Evolutionary conservation across 2,888 invertebrate species (phyloP).

Genomic region (Catotricha subobsoleta): DNA sequence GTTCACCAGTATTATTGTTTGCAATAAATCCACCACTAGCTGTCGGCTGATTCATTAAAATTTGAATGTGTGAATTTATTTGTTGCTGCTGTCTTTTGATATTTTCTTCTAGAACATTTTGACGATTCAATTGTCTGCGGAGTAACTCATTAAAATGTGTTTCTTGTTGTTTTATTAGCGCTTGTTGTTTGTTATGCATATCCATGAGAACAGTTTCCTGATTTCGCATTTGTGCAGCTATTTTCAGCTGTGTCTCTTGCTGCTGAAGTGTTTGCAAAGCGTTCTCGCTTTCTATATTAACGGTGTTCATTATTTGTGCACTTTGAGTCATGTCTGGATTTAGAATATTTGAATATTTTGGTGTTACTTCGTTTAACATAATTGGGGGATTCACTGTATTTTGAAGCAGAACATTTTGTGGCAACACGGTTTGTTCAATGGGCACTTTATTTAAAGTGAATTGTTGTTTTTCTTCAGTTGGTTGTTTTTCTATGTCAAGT

Average conservation of each 20-base stretch:
- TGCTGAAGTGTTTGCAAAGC: slow-evolving; percentile 21
- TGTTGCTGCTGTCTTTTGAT: slow-evolving; percentile 27
- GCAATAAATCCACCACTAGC: not conserved
- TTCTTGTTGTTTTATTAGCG: slow-evolving; percentile 22
- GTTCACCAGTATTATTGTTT: not conserved
- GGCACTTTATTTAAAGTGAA: not conserved
- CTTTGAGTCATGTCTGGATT: not conserved
- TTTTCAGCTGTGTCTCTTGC: slow-evolving; percentile 24
- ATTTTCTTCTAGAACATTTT: slow-evolving; percentile 24
- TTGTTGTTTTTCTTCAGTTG: slow-evolving; percentile 18
- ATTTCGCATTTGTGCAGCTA: slow-evolving; percentile 25
- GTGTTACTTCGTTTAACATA: slow-evolving; percentile 16
- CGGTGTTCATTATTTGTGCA: slow-evolving; percentile 17
- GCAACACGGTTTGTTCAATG: slow-evolving; percentile 5
- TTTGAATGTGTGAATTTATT: slow-evolving; percentile 25
- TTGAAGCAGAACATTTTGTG: not conserved
- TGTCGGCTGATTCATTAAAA: slow-evolving; percentile 22
- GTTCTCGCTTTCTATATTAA: slow-evolving; percentile 21
- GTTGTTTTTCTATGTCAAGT: slow-evolving; percentile 12
- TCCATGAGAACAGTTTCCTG: slow-evolving; percentile 24
- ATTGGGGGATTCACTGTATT: not conserved
- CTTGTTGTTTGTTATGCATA: slow-evolving; percentile 26
- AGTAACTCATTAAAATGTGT: slow-evolving; percentile 22
- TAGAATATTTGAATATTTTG: slow-evolving; percentile 15
- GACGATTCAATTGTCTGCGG: slow-evolving; percentile 25